phyloP scores from a whole-genome alignment of 1,140 invertebrate genomes.

The Drosophila orosa region DNA sequence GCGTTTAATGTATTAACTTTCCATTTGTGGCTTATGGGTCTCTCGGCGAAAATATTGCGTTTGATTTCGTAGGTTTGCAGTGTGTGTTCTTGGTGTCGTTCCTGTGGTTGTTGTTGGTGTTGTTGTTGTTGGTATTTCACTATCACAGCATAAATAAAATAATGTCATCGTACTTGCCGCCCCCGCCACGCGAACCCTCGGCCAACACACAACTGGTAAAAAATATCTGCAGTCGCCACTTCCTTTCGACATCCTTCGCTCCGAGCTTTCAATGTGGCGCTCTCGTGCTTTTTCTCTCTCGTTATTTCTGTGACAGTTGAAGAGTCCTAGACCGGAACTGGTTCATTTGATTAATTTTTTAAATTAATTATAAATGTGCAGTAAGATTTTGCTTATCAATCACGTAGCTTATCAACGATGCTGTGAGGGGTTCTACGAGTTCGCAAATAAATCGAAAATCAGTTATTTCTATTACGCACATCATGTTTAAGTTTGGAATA shows the following conservation, averaged over 20 bases:
- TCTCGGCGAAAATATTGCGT: slow-evolving; percentile 69
- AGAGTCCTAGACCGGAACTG: slow-evolving; percentile 3
- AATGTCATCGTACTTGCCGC: slow-evolving; percentile 60
- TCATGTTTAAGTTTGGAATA: no score
- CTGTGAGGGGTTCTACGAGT: no score
- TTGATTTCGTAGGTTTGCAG: slow-evolving; percentile 47
- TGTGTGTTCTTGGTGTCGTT: slow-evolving; percentile 45
- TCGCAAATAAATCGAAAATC: no score
- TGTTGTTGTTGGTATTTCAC: slow-evolving; percentile 70
- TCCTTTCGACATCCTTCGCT: slow-evolving; percentile 57
- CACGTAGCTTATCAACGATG: no score
- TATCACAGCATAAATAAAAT: slow-evolving; percentile 79
- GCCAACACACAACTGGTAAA: slow-evolving; percentile 37
- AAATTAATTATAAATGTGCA: no score
- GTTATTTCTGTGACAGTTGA: slow-evolving; percentile 11
- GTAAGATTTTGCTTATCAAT: no score
- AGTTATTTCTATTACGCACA: no score
- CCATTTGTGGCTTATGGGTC: slow-evolving; percentile 23
- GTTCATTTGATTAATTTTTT: neutral
- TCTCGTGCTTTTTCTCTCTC: slow-evolving; percentile 15
- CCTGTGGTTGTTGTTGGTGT: slow-evolving; percentile 36
- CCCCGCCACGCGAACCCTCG: slow-evolving; percentile 63
- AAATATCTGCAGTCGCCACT: slow-evolving; percentile 72
- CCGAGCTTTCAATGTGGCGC: slow-evolving; percentile 18
- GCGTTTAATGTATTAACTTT: slow-evolving; percentile 21